These are phyloP conservation scores for Sylvia atricapilla DNA, from an alignment of 2,113 vertebrate species.

Conservation along the genomic window DNA sequence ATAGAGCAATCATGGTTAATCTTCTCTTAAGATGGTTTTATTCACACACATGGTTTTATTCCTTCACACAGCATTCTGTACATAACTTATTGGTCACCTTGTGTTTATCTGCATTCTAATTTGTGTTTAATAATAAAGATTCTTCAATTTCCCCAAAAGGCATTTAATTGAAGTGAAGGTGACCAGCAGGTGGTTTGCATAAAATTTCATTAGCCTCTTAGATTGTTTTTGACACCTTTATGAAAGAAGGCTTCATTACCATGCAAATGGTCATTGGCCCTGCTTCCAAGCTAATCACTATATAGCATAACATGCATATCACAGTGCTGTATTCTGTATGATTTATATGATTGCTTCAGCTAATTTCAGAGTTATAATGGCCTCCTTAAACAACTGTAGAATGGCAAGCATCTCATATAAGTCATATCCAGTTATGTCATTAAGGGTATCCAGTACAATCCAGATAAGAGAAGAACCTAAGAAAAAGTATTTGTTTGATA, in stretches of 20 bases:
- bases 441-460: background rate
- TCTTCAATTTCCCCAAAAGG: conserved; percentile 2
- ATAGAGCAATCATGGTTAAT: background rate
- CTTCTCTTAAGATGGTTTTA: background rate
- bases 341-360: conserved; percentile 20
- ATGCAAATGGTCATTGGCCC: conserved; percentile 27
- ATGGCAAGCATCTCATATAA: background rate
- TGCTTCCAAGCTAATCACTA: conserved; percentile 5
- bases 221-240: conserved; percentile 52
- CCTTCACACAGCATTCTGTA: background rate
- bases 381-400: background rate
- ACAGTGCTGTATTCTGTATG: background rate
- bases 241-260: conserved; percentile 48
- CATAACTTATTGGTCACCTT: background rate
- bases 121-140: conserved; percentile 17
- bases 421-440: background rate
- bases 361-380: conserved; percentile 13
- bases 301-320: background rate
- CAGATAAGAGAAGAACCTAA: background rate
- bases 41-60: background rate
- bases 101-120: conserved; percentile 35
- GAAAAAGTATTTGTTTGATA: background rate
- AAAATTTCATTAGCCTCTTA: conserved; percentile 58
- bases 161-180: conserved; percentile 56
- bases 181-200: conserved; percentile 58